Conservation (phyloP, 2,888 invertebrate genomes). For the Papilio gigon region DNA sequence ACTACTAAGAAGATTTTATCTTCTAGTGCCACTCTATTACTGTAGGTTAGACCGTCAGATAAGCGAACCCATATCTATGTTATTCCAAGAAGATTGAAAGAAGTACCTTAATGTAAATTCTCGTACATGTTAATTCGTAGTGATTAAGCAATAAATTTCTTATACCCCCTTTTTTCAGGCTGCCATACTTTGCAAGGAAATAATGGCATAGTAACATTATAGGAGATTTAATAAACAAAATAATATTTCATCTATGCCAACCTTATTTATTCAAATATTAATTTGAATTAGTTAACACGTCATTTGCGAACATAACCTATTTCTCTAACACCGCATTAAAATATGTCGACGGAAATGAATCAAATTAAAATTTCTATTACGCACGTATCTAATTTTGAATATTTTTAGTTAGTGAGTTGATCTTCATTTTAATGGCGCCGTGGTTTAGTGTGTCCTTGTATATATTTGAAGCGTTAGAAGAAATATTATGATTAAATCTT, state of each 20-base stretch:
- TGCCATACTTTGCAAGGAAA: too few species aligned
- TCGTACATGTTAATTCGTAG: too few species aligned
- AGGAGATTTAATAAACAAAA: neutral
- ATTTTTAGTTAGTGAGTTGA: conserved; percentile 49
- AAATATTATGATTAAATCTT: neutral
- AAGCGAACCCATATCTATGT: too few species aligned
- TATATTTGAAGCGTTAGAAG: neutral
- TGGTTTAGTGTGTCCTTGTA: neutral
- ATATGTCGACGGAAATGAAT: conserved; percentile 55
- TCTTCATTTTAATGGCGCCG: conserved; percentile 46
- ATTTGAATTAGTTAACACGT: neutral
- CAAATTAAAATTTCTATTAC: conserved; percentile 61
- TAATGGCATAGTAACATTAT: too few species aligned
- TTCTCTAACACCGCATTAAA: conserved; percentile 30
- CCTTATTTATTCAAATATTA: neutral
- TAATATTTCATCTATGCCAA: neutral
- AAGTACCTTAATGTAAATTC: too few species aligned
- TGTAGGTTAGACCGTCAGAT: too few species aligned
- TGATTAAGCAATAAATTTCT: too few species aligned
- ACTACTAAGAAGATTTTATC: too few species aligned
- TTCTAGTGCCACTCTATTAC: too few species aligned
- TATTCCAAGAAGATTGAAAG: too few species aligned
- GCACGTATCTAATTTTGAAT: conserved; percentile 60
- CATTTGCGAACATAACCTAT: conserved; percentile 19
- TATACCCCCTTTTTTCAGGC: too few species aligned